Conservation (phyloP, 2,113 vertebrate species). For the Zeus faber region DNA sequence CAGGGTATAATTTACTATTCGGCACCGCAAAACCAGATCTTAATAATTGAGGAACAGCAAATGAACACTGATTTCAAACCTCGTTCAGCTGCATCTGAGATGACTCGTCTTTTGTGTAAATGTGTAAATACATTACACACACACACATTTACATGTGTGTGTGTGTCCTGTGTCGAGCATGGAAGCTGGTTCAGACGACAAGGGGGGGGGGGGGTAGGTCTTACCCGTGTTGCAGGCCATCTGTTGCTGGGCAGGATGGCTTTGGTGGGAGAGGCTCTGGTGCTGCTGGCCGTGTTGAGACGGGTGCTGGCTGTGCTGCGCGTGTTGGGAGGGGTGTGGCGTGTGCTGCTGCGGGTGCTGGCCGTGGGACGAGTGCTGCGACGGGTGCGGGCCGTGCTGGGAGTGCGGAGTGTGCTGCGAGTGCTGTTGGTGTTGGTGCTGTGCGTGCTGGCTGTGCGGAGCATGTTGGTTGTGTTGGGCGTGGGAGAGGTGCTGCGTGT, state of each 20-base stretch:
- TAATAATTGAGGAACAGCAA: constrained; percentile 30
- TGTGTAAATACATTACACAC: not conserved
- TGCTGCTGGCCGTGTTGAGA: constrained; percentile 77
- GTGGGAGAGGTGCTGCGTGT: constrained; percentile 31
- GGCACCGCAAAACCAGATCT: constrained; percentile 31
- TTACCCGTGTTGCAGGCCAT: constrained; percentile 88
- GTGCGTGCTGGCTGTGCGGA: constrained; percentile 55
- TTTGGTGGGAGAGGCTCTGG: constrained; percentile 80
- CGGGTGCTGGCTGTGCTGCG: constrained; percentile 73
- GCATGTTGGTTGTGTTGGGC: constrained; percentile 55
- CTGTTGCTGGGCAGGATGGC: constrained; percentile 83
- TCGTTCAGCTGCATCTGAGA: constrained; percentile 16
- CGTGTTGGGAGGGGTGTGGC: constrained; percentile 68
- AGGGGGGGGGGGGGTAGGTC: constrained; percentile 35
- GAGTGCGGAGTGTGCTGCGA: constrained; percentile 57
- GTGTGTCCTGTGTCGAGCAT: too few species aligned
- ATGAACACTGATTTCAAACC: constrained; percentile 19
- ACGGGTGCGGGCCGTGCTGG: constrained; percentile 65
- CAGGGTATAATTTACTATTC: constrained; percentile 50
- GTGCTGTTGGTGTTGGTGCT: constrained; percentile 47
- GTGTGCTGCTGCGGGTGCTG: constrained; percentile 68
- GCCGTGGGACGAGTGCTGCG: constrained; percentile 64
- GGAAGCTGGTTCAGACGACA: too few species aligned
- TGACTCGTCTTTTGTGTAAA: not conserved
- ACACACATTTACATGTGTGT: not conserved